A percentile compares a stretch with the other conserved stretches of the same genome.
Conservation (phyloP, 1,140 invertebrate species). For the Phortica variegata region DNA sequence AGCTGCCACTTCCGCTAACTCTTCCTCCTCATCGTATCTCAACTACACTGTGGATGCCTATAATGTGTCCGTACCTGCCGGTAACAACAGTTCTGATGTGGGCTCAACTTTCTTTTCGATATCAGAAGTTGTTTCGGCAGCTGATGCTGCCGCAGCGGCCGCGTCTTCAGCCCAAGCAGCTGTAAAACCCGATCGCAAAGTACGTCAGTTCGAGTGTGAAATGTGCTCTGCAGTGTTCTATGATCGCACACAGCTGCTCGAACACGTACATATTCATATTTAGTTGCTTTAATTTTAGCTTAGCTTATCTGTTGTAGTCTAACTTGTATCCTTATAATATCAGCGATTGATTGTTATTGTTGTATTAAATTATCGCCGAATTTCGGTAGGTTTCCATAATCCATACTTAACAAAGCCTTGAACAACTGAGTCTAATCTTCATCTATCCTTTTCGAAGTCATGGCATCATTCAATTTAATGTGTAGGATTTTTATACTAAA, state of each 20-base stretch:
- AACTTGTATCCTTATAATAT: not conserved
- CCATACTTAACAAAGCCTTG: too few relatives aligned
- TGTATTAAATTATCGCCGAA: constrained; percentile 14
- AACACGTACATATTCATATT: constrained; percentile 79
- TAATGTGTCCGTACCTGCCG: constrained; percentile 28
- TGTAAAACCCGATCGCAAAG: constrained; percentile 32
- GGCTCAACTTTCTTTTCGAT: constrained; percentile 46
- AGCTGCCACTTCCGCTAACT: constrained; percentile 12
- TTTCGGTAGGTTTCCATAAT: too few relatives aligned
- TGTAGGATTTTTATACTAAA: too few relatives aligned
- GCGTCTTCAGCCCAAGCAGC: constrained; percentile 31
- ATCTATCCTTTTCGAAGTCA: too few relatives aligned
- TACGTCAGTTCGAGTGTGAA: constrained; percentile 66
- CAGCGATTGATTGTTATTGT: constrained; percentile 19
- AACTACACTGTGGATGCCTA: constrained; percentile 37
- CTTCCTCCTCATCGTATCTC: constrained; percentile 27
- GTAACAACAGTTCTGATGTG: constrained; percentile 29
- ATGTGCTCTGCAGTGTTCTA: constrained; percentile 77
- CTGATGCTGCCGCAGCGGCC: constrained; percentile 38
- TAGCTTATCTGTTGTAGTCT: too few relatives aligned
- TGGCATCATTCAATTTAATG: too few relatives aligned
- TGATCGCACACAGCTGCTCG: constrained; percentile 69
- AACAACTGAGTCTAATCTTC: too few relatives aligned
- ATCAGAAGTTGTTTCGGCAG: constrained; percentile 44
- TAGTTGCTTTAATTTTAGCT: constrained; percentile 58